Evolutionary conservation across 2,888 invertebrate species (phyloP), one percentile per base, ranked within the genome.

Genomic region (Drosophila demipolita): DNA sequence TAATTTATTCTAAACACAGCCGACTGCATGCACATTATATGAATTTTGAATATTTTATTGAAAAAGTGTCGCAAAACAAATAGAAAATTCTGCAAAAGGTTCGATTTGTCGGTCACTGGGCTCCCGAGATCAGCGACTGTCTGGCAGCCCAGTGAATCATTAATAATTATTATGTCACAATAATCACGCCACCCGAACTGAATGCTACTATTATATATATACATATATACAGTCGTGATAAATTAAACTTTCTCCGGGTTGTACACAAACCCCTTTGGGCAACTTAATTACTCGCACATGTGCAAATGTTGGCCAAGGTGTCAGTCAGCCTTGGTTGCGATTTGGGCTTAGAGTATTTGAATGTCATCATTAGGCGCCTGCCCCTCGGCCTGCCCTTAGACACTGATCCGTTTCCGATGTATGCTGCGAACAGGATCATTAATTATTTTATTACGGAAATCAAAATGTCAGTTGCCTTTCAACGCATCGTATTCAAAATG

Each of bases 371-470:
- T 90, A 91, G 73, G 62, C 80, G 68, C 70, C 36, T 36, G 36
- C 15, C 36, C 36, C 36, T 36, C 15, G 3, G 15, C 15, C 2
- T 29, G 55, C 12, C 53, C 48, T 42, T 61, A 29, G 70, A 82
- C 73, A 67, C 71, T 89, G 89, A 85, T 85, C 85, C 89, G 75
- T 75, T 80, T 85, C 69, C 83, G 79, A 83, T 71, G 70, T 38
- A 50, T 23, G 38, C 53, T 48, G 66, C 26, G 26, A 23, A 23
- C 26, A 38, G 40, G 80, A 84, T 90, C 90, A 88, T 88, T 88
- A 88, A 88, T 88, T 88, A 88, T 83, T 87, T 90, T 90, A 90
- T 90, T 89, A 85, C 90, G 90, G 83, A 87, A 90, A 90, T 87
- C 90, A 85, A 89, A 90, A 89, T 90, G 91, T 90, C 87, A 90